Base-by-base conservation (phyloP, 2,113 vertebrate species). In the Petrocephalus microphthalmus region DNA sequence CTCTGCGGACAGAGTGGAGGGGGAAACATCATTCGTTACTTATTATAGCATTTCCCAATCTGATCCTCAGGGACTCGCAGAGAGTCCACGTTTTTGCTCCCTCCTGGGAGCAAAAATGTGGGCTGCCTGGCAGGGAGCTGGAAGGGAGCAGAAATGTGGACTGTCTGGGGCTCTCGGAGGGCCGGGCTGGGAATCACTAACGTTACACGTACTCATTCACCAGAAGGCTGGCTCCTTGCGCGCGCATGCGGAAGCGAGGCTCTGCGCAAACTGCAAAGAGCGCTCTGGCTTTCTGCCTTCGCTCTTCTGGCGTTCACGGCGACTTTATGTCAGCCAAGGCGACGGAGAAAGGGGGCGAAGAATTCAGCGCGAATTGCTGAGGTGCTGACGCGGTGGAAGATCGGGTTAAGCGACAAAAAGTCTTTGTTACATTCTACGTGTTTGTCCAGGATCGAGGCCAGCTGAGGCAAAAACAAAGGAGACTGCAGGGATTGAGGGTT, bases 371-470 rank as follows among this genome's bases (percentile, higher is more conserved):
- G 2, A 52, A 84, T 17, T 15, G 42, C 6, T 88, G 64, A 54
- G 56, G 17, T 71, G 60, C 4, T 0, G 37, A 85, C 78, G 20
- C 57, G 57, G 54, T 64, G 37, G 17, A 52, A 86, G 88, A 47
- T 90, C 53, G 85, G 71, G 29, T 78, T 78, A 78, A 78, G 33
- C 0, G 33, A 57, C 7, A 82, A 88, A 87, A 0, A 15, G 22
- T 54, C 53, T 87, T 47, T 33, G 49, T 82, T 78, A 86, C 37
- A 57, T 60, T 57, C 54, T 49, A 57, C 22, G 10, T 84, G 57
- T 84, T 87, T 88, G 78, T 13, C 6, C 11, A 52, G 89, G 81
- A 88, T 29, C 19, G 25, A 45, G 89, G 90, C 89, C 89, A 91
- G 86, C 42, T 10, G 11, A 84, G 33, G n/a, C 51, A 78, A 49